Conservation (phyloP, 1,140 invertebrate genomes). For the Drosophila navojoa region DNA sequence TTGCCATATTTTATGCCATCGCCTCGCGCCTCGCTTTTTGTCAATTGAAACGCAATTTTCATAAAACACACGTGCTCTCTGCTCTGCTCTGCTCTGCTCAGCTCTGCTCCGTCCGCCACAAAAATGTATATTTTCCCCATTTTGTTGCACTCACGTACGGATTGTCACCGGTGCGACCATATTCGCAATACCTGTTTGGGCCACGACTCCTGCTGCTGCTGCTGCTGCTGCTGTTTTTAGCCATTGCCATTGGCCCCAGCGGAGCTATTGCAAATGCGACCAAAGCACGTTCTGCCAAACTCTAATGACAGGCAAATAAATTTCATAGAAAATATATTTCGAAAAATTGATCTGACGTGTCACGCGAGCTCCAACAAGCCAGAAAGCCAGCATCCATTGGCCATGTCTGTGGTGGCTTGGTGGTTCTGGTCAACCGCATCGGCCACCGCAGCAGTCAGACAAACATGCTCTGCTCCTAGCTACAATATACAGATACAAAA, state of each 20-base stretch:
- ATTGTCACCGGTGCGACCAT: constrained; percentile 54
- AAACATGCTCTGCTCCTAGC: background rate
- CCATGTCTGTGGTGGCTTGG: background rate
- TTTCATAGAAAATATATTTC: constrained; percentile 79
- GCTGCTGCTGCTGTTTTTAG: background rate
- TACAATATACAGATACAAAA: background rate
- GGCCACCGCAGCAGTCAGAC: constrained; percentile 7
- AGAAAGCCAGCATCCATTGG: constrained; percentile 6
- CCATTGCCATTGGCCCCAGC: constrained; percentile 61
- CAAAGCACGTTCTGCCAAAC: constrained; percentile 77
- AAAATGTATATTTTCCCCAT: constrained; percentile 23
- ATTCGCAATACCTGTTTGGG: background rate
- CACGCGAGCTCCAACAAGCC: constrained; percentile 48
- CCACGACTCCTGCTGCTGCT: background rate
- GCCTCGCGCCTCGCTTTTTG: constrained; percentile 37
- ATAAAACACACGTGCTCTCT: constrained; percentile 72
- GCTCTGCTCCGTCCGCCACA: constrained; percentile 52
- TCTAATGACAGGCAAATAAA: constrained; percentile 82
- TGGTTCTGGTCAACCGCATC: constrained; percentile 1
- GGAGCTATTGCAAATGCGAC: constrained; percentile 73
- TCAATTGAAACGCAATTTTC: constrained; percentile 81
- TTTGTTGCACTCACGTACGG: constrained; percentile 37
- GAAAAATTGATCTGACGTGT: constrained; percentile 80
- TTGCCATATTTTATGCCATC: constrained; percentile 77
- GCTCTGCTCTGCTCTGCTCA: constrained; percentile 7